Percentiles rank a stretch among this genome's conserved stretches.
phyloP scores from a whole-genome alignment of 2,888 invertebrate genomes.

The Junonia oenone region DNA sequence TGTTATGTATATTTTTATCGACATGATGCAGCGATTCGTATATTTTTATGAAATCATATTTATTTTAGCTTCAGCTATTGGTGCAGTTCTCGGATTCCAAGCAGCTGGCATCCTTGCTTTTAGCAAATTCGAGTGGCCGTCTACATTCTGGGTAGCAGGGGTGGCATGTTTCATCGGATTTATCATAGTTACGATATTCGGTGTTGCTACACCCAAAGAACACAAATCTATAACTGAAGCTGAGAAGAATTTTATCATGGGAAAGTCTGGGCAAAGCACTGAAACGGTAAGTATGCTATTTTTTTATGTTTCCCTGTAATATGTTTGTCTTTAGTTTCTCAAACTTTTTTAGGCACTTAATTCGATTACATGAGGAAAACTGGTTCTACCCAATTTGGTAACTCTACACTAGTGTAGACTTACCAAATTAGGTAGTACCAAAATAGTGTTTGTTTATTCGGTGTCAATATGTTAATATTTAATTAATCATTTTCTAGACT shows the following conservation, averaged over 20 bases:
- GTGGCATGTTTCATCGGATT: conserved; percentile 70
- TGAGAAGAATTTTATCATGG: conserved; percentile 69
- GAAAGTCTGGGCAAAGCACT: conserved; percentile 33
- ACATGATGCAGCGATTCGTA: no score
- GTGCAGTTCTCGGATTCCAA: conserved; percentile 82
- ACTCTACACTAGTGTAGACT: no score
- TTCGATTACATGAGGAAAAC: no score
- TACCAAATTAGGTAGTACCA: no score
- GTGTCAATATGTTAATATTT: no score
- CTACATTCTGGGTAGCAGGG: conserved; percentile 82
- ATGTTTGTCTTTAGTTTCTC: no score
- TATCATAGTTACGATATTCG: conserved; percentile 57
- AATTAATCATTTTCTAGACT: no score
- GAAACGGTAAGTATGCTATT: conserved; percentile 33
- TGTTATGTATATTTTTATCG: no score
- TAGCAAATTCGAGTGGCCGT: conserved; percentile 81
- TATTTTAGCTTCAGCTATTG: conserved; percentile 80
- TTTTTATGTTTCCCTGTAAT: not conserved
- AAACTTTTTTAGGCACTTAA: no score
- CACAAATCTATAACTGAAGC: conserved; percentile 61
- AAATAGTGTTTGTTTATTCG: no score
- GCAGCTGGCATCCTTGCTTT: conserved; percentile 81
- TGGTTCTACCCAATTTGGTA: no score
- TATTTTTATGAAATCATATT: no score
- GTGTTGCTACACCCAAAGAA: conserved; percentile 64